Conservation (phyloP, 1,140 invertebrate genomes). For the Psilanteris sp. region DNA sequence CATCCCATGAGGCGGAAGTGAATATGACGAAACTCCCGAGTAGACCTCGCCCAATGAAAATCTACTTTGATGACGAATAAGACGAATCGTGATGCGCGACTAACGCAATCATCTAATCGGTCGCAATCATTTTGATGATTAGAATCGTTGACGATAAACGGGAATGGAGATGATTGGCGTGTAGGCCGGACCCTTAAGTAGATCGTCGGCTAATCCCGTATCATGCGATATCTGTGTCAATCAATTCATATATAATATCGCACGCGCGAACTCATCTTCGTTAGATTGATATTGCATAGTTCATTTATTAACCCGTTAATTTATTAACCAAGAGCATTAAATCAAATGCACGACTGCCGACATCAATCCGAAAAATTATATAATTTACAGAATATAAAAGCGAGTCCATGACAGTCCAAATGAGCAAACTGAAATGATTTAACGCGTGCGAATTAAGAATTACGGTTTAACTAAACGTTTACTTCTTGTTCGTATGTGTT, state of each 20-base stretch:
- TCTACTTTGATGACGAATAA: conserved; percentile 46
- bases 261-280: conserved; percentile 45
- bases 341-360: background rate
- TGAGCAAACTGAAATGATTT: too few species aligned
- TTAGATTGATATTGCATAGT: conserved; percentile 38
- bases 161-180: conserved; percentile 77
- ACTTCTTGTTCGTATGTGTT: too few species aligned
- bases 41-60: conserved; percentile 50
- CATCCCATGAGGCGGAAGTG: conserved; percentile 39
- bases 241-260: conserved; percentile 62
- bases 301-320: conserved; percentile 18
- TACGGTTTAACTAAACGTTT: too few species aligned
- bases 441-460: too few species aligned
- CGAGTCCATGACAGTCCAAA: too few species aligned
- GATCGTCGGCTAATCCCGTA: conserved; percentile 64
- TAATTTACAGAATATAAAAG: too few species aligned
- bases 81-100: conserved; percentile 45
- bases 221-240: conserved; percentile 74
- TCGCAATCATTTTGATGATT: conserved; percentile 77
- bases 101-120: conserved; percentile 78
- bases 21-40: conserved; percentile 39
- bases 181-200: conserved; percentile 75
- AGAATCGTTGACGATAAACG: conserved; percentile 74
- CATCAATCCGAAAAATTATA: too few species aligned
- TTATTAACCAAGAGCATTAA: conserved; percentile 7